A percentile compares a stretch with the other conserved stretches of the same genome.
Conservation (phyloP, 2,888 invertebrate species). For the Zygogramma bicolorata region DNA sequence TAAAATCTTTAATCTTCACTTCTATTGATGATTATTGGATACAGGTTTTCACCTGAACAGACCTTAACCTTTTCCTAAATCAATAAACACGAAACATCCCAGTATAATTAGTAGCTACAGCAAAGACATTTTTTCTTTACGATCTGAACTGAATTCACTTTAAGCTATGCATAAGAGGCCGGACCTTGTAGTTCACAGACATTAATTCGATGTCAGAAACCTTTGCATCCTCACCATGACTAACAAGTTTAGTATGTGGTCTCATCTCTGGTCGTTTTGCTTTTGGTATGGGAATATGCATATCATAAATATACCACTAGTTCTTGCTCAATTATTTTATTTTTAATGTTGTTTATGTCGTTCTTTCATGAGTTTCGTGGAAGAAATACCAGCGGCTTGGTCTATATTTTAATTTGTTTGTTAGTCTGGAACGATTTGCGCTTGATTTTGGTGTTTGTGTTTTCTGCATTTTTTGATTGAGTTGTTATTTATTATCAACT, state of each 20-base stretch:
- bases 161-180: constrained; percentile 9
- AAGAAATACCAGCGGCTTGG: background rate
- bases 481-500: no score
- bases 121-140: background rate
- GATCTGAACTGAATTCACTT: background rate
- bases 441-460: no score
- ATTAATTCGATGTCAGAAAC: constrained; percentile 39
- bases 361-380: constrained; percentile 1
- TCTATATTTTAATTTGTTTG: constrained; percentile 10
- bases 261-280: constrained; percentile 29
- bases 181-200: constrained; percentile 37
- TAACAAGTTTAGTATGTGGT: constrained; percentile 47
- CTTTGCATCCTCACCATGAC: constrained; percentile 38
- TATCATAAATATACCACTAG: constrained; percentile 34
- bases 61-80: no score
- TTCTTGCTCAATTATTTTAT: constrained; percentile 35
- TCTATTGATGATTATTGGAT: no score
- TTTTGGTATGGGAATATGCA: constrained; percentile 38
- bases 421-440: background rate
- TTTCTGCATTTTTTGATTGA: no score
- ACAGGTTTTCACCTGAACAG: no score
- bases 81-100: no score
- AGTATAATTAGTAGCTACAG: no score
- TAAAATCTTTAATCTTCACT: no score
- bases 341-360: constrained; percentile 31